Base-by-base conservation (phyloP, 2,113 vertebrate species). In the Oryzias celebensis region DNA sequence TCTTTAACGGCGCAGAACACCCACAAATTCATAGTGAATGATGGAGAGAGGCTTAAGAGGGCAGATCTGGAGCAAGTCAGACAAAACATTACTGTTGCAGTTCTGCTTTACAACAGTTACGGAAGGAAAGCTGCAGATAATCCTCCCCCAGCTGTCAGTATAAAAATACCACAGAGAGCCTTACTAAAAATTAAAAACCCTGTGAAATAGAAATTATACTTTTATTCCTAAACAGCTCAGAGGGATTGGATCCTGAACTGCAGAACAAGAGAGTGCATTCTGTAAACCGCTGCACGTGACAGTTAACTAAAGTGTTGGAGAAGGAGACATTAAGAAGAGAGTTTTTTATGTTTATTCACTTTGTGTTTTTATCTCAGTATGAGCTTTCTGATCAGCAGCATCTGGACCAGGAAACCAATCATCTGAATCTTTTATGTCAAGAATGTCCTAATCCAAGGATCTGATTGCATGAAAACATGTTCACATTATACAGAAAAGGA, bases 281-380 rank as follows among this genome's bases (percentile, higher is more conserved):
- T 81, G 55, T 67, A 43, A 70, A 71, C 68, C 78, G 23, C 64
- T 63, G 50, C 17, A 55, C 62, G 65, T 71, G 68, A 70, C 44
- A 50, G 77, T 80, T 59, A 51, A 60, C 63, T 64, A 46, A 56
- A 77, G 52, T 61, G 60, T 75, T 82, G 75, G 43, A 80, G 71
- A 73, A 71, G 62, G 71, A 73, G 68, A 65, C 50, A 49, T 52
- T 55, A 31, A 76, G 75, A 56, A 23, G 36, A n/a, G 4, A 53
- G 73, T 42, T 68, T 44, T 48, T 23, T 58, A 23, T 44, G 47
- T 46, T 41, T 24, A 24, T 10, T 4, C n/a, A 16, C 16, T 47
- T 16, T 17, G 16, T 48, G 7, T 48, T 17, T 18, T 48, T 48
- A 48, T 48, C 18, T 48, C 47, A 48, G 7, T 48, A 8, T 48